Conservation (phyloP, 2,797 vertebrate genomes). For the Nyctalus aviator region DNA sequence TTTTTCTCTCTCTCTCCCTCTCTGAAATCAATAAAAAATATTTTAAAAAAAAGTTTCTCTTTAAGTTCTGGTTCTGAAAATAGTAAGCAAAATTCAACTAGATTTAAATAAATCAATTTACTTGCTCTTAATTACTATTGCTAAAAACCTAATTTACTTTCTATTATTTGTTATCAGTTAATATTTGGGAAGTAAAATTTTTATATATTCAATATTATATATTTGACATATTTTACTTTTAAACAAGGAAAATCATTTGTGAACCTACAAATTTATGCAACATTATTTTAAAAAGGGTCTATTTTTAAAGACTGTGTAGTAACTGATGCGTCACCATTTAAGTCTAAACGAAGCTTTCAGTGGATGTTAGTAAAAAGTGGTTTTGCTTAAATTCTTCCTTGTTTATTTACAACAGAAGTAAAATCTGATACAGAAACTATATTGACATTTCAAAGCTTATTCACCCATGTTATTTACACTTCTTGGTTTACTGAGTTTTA, state of each 20-base stretch:
- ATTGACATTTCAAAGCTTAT: conserved; percentile 86
- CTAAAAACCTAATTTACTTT: conserved; percentile 2
- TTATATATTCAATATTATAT: background rate
- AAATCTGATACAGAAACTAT: conserved; percentile 82
- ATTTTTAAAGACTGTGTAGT: background rate
- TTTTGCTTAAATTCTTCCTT: conserved; percentile 67
- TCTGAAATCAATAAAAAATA: background rate
- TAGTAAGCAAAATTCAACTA: conserved; percentile 36
- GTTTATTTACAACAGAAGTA: conserved; percentile 76
- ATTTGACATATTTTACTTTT: conserved; percentile 35
- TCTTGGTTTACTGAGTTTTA: conserved; percentile 85
- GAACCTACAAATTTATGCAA: background rate
- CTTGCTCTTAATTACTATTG: background rate
- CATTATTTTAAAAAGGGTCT: background rate
- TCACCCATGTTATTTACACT: conserved; percentile 82
- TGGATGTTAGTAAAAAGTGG: conserved; percentile 19
- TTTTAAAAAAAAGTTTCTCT: conserved; percentile 24
- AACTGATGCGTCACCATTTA: background rate
- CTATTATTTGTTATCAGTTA: conserved; percentile 49
- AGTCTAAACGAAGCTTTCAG: conserved; percentile 14
- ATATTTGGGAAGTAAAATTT: background rate
- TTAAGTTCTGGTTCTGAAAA: conserved; percentile 39
- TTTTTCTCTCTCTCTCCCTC: too few relatives aligned
- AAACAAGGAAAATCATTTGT: background rate
- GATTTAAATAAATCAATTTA: conserved; percentile 49